phyloP scores from a whole-genome alignment of 1,140 invertebrate genomes.

The Riptortus pedestris region DNA sequence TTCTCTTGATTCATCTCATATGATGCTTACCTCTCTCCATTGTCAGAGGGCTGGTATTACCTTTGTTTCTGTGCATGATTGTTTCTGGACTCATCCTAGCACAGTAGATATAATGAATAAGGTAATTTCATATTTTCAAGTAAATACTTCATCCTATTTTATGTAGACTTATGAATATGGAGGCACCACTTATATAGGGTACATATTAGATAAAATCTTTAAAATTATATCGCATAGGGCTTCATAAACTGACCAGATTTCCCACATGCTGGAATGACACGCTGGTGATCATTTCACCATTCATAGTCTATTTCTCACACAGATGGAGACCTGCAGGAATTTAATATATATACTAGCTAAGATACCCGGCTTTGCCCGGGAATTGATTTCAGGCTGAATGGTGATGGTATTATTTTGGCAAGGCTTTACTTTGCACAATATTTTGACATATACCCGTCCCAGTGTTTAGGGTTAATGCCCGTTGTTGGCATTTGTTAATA shows the following conservation, averaged over 20 bases:
- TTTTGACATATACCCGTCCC: no score
- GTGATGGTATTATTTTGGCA: no score
- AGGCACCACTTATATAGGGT: background rate
- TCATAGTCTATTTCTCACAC: background rate
- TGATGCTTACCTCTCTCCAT: constrained; percentile 94
- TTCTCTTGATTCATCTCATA: constrained; percentile 94
- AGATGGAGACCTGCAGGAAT: background rate
- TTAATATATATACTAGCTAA: no score
- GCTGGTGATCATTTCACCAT: background rate
- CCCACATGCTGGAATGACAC: no score
- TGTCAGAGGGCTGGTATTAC: constrained; percentile 71
- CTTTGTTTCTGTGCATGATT: constrained; percentile 97
- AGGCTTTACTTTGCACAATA: no score
- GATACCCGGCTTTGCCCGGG: no score
- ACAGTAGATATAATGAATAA: constrained; percentile 82
- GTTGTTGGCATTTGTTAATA: no score
- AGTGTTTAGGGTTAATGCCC: no score
- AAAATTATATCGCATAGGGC: background rate
- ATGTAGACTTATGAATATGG: no score
- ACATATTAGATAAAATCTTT: background rate
- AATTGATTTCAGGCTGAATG: no score
- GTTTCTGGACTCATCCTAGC: constrained; percentile 94
- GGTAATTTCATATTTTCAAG: constrained; percentile 41
- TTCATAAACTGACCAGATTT: background rate
- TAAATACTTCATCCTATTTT: background rate